Percentiles rank a stretch among this genome's conserved stretches.
Evolutionary conservation across 2,797 vertebrate genomes (phyloP).

Genomic region (Lacerta bilineata): DNA sequence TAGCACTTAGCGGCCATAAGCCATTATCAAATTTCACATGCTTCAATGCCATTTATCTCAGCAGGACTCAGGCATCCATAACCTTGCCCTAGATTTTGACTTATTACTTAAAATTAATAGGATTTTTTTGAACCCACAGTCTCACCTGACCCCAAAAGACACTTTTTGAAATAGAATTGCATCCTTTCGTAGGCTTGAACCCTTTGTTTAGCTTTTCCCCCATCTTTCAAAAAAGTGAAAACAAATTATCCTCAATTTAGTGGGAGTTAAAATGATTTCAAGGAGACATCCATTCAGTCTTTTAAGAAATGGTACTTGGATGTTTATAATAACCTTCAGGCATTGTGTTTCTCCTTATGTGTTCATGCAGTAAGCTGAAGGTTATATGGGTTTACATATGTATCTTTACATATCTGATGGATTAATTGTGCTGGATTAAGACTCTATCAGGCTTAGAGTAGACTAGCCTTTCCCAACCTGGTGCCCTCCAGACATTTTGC

Average conservation of each 20-base stretch:
- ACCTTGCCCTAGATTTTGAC: not conserved
- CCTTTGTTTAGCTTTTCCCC: not conserved
- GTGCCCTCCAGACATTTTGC: no score
- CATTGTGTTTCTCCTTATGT: no score
- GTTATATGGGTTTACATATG: not conserved
- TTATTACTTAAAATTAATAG: not conserved
- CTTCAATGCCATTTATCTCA: not conserved
- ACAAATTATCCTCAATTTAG: not conserved
- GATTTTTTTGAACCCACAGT: conserved; percentile 28
- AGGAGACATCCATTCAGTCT: not conserved
- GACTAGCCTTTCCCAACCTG: no score
- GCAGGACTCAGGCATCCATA: not conserved
- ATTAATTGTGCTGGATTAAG: no score
- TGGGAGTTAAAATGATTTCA: not conserved
- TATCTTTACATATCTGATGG: no score
- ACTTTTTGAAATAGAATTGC: not conserved
- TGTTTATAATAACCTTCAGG: not conserved
- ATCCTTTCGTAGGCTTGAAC: conserved; percentile 2
- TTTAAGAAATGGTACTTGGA: not conserved
- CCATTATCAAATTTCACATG: not conserved
- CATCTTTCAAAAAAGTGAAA: conserved; percentile 31
- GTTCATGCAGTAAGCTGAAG: not conserved
- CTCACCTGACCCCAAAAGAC: not conserved
- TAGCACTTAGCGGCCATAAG: not conserved
- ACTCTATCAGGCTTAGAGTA: no score